These are phyloP conservation scores for Porites australiensis DNA, from an alignment of 64 coral and sea anemone genomes.

Conservation along the genomic window DNA sequence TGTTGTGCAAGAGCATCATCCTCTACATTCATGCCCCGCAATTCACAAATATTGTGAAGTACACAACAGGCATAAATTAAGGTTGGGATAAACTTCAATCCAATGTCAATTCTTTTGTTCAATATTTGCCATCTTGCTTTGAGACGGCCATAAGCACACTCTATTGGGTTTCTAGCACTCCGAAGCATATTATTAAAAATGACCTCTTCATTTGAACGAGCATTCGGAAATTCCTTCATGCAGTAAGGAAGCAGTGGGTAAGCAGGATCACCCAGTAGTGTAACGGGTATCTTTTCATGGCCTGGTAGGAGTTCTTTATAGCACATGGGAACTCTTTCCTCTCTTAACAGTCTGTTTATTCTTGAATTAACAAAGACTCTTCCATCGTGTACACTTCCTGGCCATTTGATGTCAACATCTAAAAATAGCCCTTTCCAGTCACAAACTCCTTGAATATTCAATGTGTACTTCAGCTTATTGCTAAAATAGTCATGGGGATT, in stretches of 20 bases:
- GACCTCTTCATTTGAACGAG: constrained; percentile 3
- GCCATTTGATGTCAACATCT: constrained; percentile 18
- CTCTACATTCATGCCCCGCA: constrained; percentile 13
- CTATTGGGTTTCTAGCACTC: constrained; percentile 37
- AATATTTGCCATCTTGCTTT: neutral
- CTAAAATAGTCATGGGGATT: neutral
- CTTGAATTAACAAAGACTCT: constrained; percentile 43
- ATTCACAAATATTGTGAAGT: constrained; percentile 55
- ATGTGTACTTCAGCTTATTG: constrained; percentile 9
- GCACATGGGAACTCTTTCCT: neutral
- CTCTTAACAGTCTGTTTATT: constrained; percentile 20
- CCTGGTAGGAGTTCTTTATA: constrained; percentile 22
- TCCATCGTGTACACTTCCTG: constrained; percentile 40
- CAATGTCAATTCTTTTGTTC: constrained; percentile 1
- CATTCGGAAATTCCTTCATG: constrained; percentile 54
- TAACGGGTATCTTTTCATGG: constrained; percentile 39
- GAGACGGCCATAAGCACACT: constrained; percentile 1
- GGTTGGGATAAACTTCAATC: constrained; percentile 4
- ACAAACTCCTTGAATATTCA: constrained; percentile 24
- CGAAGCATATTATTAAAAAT: constrained; percentile 39
- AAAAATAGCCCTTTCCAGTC: constrained; percentile 28
- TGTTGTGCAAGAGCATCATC: constrained; percentile 41
- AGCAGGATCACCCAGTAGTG: constrained; percentile 33
- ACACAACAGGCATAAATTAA: constrained; percentile 50
- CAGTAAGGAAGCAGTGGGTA: constrained; percentile 52